These are phyloP conservation scores for Odontamblyopus lacepedii DNA, from an alignment of 2,797 vertebrate species.

Conservation along the genomic window DNA sequence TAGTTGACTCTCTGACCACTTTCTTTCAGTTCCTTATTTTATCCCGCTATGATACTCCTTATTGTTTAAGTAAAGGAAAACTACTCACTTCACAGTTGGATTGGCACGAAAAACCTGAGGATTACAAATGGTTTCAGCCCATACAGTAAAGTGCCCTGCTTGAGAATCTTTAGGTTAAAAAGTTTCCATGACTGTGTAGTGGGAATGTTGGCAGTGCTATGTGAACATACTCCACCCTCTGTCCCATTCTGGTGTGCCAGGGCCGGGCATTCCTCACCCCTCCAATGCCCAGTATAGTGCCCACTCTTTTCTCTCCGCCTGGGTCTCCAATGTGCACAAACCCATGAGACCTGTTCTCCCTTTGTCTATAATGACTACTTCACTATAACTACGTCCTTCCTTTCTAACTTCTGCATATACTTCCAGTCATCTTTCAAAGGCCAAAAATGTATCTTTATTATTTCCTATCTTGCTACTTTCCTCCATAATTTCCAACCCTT, in stretches of 20 bases:
- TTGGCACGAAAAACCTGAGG: background rate
- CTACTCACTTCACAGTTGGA: background rate
- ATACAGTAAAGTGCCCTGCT: constrained; percentile 31
- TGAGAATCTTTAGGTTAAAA: constrained; percentile 61
- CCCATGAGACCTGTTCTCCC: constrained; percentile 36
- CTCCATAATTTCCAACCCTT: constrained; percentile 31
- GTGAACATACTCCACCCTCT: constrained; percentile 68
- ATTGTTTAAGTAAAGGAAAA: background rate
- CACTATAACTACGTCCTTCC: constrained; percentile 49
- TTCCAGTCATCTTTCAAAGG: constrained; percentile 35
- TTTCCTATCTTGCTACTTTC: constrained; percentile 30
- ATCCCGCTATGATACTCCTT: background rate
- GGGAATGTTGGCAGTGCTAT: constrained; percentile 68
- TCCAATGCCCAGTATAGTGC: constrained; percentile 57
- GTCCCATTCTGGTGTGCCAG: constrained; percentile 64
- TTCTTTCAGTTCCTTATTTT: background rate
- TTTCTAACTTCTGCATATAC: constrained; percentile 46
- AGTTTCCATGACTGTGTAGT: constrained; percentile 62
- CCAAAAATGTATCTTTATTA: constrained; percentile 33
- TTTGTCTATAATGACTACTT: constrained; percentile 48
- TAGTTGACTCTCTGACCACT: background rate
- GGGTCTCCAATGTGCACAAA: constrained; percentile 34
- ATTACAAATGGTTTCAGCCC: constrained; percentile 12
- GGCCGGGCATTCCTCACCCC: constrained; percentile 72
- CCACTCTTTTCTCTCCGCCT: constrained; percentile 50